Conservation (phyloP, 2,888 invertebrate genomes). For the Lithodes maja region DNA sequence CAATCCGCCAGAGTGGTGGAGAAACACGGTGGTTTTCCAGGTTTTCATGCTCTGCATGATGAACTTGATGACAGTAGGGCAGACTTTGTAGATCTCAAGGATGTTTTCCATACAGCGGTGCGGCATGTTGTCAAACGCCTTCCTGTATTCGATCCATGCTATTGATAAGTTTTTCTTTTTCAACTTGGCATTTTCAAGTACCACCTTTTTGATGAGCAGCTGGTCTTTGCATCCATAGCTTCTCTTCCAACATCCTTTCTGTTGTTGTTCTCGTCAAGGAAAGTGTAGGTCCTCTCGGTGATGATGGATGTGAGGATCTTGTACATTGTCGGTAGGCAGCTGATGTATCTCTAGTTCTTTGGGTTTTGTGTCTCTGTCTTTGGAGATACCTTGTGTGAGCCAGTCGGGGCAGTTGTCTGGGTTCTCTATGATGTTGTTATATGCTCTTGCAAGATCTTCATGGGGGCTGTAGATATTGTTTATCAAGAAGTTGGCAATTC, state of each 20-base stretch:
- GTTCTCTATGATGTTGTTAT: neutral
- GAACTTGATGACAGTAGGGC: neutral
- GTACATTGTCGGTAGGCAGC: constrained; percentile 8
- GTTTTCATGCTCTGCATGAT: neutral
- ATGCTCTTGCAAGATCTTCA: neutral
- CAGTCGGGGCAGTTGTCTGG: neutral
- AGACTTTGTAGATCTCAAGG: neutral
- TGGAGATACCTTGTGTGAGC: neutral
- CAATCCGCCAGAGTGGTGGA: neutral
- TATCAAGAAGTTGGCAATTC: neutral
- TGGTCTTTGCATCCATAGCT: neutral
- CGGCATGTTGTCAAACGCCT: constrained; percentile 7
- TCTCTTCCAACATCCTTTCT: constrained; percentile 7
- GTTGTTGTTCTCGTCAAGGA: constrained; percentile 14
- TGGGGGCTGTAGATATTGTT: neutral
- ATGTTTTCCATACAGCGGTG: neutral
- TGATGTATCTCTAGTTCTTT: constrained; percentile 6
- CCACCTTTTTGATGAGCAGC: neutral
- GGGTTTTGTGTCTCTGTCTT: constrained; percentile 18
- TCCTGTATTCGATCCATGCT: constrained; percentile 10
- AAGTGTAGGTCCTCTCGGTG: constrained; percentile 12
- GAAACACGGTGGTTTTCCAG: neutral
- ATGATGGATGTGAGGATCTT: constrained; percentile 14
- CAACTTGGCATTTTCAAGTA: neutral
- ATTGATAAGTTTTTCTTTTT: neutral